Conservation (phyloP, 2,888 invertebrate genomes). For the Notocelia uddmanniana region DNA sequence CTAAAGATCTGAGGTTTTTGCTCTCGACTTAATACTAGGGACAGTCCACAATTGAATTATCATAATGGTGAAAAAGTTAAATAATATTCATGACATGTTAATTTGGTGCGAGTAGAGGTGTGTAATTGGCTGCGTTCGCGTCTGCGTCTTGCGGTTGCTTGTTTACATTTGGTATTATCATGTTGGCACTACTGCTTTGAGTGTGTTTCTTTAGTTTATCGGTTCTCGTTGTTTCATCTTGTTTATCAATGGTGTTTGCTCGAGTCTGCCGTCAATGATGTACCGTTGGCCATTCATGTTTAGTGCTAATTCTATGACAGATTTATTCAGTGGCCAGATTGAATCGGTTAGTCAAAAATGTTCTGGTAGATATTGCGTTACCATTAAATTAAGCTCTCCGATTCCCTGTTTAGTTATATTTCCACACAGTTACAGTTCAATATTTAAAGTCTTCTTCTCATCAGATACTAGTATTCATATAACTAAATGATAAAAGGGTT, state of each 20-base stretch:
- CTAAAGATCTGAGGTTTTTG: constrained; percentile 74
- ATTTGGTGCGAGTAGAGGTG: constrained; percentile 74
- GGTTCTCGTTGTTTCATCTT: constrained; percentile 10
- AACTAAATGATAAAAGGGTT: not conserved
- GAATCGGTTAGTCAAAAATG: not conserved
- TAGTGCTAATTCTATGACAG: constrained; percentile 29
- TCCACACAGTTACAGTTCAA: too few relatives aligned
- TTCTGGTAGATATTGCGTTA: not conserved
- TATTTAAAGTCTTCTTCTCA: too few relatives aligned
- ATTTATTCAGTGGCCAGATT: constrained; percentile 9
- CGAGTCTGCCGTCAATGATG: constrained; percentile 20
- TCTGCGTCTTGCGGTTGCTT: constrained; percentile 55
- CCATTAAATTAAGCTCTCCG: not conserved
- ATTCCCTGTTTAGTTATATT: not conserved
- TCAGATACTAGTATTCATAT: too few relatives aligned
- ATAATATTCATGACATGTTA: constrained; percentile 84
- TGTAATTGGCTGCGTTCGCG: constrained; percentile 68
- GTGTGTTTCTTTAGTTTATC: constrained; percentile 23
- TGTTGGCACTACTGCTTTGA: constrained; percentile 47
- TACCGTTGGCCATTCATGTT: constrained; percentile 38
- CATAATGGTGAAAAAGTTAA: constrained; percentile 80
- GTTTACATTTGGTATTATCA: constrained; percentile 48
- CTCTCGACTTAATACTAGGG: constrained; percentile 76
- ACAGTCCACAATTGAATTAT: constrained; percentile 66
- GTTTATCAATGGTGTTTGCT: constrained; percentile 48